These are phyloP conservation scores for Phyllostomus hastatus DNA, from an alignment of 2,113 vertebrate species.

Conservation along the genomic window DNA sequence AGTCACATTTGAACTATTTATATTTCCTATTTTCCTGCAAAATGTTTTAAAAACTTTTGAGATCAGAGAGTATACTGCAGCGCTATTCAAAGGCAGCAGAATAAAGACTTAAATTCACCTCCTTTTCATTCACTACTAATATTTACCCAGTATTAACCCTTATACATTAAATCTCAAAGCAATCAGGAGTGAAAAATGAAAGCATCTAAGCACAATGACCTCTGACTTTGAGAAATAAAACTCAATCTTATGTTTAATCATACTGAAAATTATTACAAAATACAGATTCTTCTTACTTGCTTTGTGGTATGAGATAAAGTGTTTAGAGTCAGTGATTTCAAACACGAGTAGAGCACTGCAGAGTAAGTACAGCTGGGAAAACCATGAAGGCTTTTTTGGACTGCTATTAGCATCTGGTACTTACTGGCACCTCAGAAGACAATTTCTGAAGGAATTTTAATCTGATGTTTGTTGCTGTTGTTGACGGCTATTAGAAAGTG, in stretches of 20 bases:
- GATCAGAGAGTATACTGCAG: not conserved
- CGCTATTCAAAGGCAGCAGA: not conserved
- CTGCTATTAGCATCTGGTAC: not conserved
- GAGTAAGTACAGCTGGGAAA: slow-evolving; percentile 11
- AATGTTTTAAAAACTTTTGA: slow-evolving; percentile 16
- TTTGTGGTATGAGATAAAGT: slow-evolving; percentile 17
- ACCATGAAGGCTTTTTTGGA: not conserved
- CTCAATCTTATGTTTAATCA: not conserved
- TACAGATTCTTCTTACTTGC: not conserved
- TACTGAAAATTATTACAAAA: not conserved
- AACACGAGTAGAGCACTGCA: not conserved
- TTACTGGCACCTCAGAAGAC: not conserved
- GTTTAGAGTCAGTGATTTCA: not conserved
- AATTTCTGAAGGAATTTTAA: slow-evolving; percentile 27
- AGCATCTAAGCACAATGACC: not conserved
- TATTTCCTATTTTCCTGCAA: not conserved
- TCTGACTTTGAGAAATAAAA: slow-evolving; percentile 20
- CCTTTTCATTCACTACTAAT: not conserved
- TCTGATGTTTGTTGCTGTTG: not conserved
- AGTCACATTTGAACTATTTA: not conserved
- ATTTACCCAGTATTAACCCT: not conserved
- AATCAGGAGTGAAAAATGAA: not conserved
- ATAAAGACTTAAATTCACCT: not conserved
- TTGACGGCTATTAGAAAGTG: not conserved
- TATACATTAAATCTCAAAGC: slow-evolving; percentile 1